A percentile compares a stretch with the other conserved stretches of the same genome.
Conservation (phyloP, 2,797 vertebrate genomes). For the Chelon labrosus region DNA sequence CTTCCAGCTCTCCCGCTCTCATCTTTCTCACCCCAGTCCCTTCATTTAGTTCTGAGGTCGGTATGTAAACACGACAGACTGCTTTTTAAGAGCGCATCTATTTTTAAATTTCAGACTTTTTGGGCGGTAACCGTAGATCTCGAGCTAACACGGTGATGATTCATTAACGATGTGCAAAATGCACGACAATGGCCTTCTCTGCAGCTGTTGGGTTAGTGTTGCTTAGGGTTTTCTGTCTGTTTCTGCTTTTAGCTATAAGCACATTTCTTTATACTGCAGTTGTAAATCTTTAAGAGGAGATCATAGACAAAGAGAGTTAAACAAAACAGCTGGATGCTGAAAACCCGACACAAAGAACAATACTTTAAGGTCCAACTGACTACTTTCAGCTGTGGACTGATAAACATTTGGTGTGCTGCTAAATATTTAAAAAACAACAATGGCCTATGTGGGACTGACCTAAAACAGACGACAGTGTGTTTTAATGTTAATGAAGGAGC, state of each 20-base stretch:
- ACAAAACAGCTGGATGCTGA: neutral
- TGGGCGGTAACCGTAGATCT: neutral
- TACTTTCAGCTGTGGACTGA: neutral
- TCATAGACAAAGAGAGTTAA: neutral
- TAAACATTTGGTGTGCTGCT: constrained; percentile 1
- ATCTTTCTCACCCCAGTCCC: neutral
- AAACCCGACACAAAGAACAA: neutral
- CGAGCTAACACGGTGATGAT: neutral
- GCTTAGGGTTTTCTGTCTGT: no score
- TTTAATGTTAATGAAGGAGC: neutral
- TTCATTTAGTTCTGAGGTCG: neutral
- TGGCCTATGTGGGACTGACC: neutral
- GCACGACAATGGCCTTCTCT: neutral
- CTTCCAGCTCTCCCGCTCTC: constrained; percentile 14
- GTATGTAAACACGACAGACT: neutral
- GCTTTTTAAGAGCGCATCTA: neutral
- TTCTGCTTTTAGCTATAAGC: no score
- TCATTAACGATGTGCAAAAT: constrained; percentile 6
- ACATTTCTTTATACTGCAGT: neutral
- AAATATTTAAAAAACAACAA: constrained; percentile 4
- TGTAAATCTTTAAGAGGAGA: neutral
- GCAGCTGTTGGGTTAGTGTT: neutral
- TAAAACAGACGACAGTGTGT: neutral
- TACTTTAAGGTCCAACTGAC: neutral
- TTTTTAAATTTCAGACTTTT: neutral